Evolutionary conservation across 2,113 vertebrate species (phyloP).

Genomic region (Merops nubicus): DNA sequence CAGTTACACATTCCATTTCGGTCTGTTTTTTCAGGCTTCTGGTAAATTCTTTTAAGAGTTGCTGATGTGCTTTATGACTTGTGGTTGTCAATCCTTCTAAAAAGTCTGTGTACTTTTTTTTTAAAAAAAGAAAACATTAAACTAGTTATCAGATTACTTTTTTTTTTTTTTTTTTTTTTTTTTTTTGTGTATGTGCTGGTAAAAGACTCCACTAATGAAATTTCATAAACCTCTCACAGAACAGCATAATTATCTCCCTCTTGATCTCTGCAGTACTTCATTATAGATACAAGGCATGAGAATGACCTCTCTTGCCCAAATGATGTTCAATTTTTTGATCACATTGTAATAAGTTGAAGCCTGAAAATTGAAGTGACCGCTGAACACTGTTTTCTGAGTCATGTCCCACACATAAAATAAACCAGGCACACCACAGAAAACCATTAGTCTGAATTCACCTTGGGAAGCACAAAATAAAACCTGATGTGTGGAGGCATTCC

Average conservation of each 20-base stretch:
- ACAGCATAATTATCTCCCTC: not conserved
- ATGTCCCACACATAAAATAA: not conserved
- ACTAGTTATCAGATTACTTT: not conserved
- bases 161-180: not conserved
- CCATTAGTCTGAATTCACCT: not conserved
- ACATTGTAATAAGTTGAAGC: not conserved
- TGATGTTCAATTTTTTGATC: not conserved
- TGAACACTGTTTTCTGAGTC: not conserved
- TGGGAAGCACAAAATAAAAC: not conserved
- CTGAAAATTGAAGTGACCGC: not conserved
- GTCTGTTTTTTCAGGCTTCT: not conserved
- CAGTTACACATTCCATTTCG: not conserved
- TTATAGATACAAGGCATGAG: not conserved
- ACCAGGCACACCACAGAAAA: not conserved
- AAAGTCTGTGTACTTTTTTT: not conserved
- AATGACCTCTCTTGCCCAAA: slow-evolving; percentile 21
- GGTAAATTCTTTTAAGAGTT: not conserved
- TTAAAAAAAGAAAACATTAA: not conserved
- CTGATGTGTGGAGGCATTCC: not conserved
- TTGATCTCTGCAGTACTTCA: not conserved
- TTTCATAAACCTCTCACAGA: not conserved
- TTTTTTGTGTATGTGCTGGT: not conserved
- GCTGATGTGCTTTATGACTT: not conserved
- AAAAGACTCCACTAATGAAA: not conserved
- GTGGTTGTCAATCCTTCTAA: not conserved